phyloP scores from a whole-genome alignment of 2,797 vertebrate genomes.

The Rachycentron canadum region DNA sequence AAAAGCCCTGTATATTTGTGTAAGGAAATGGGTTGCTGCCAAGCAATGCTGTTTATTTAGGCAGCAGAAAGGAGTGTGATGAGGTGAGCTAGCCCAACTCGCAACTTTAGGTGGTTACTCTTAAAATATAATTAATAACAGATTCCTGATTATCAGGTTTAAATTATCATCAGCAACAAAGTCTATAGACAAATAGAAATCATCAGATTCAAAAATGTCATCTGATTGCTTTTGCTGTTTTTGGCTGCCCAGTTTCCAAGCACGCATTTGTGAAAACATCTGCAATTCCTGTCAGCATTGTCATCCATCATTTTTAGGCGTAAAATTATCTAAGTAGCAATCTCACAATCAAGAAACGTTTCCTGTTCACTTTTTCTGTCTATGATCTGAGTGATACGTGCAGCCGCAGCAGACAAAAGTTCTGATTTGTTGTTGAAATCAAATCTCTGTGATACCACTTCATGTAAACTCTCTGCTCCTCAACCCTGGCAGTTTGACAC shows the following conservation, averaged over 20 bases:
- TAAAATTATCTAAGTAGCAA: neutral
- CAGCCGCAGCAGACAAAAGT: slow-evolving; percentile 43
- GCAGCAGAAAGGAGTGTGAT: slow-evolving; percentile 72
- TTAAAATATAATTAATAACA: slow-evolving; percentile 61
- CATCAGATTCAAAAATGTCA: slow-evolving; percentile 21
- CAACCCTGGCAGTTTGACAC: slow-evolving; percentile 39
- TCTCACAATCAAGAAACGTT: slow-evolving; percentile 16
- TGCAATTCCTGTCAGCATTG: neutral
- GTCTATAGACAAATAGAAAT: slow-evolving; percentile 30
- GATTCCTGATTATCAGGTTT: slow-evolving; percentile 48
- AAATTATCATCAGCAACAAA: slow-evolving; percentile 44
- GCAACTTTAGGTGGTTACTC: slow-evolving; percentile 32
- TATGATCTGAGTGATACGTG: slow-evolving; percentile 24
- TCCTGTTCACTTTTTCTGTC: neutral
- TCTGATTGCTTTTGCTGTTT: slow-evolving; percentile 35
- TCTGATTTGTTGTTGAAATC: slow-evolving; percentile 55
- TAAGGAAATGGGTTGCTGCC: slow-evolving; percentile 82
- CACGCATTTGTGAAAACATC: neutral
- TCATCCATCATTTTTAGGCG: slow-evolving; percentile 12
- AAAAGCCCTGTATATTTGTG: slow-evolving; percentile 80
- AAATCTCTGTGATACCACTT: slow-evolving; percentile 37
- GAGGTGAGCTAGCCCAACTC: slow-evolving; percentile 55
- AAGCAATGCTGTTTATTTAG: slow-evolving; percentile 85
- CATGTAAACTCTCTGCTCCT: slow-evolving; percentile 47
- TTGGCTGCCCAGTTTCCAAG: slow-evolving; percentile 7